Evolutionary conservation across 1,140 invertebrate genomes (phyloP).

Genomic region (Spodoptera litura): DNA sequence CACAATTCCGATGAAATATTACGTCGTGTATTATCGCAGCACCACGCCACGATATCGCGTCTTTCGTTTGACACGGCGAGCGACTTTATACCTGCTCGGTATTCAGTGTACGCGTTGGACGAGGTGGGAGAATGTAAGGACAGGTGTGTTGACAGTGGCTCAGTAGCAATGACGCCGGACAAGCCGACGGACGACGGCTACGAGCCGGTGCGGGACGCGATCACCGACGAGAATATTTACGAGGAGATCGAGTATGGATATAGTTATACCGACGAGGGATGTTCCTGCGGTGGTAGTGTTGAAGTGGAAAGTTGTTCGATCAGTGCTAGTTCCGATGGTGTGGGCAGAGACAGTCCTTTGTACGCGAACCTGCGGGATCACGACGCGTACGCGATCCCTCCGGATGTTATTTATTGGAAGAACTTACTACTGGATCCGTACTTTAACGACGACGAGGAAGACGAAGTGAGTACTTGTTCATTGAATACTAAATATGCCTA

Average conservation of each 20-base stretch:
- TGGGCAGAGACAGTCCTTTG: slow-evolving; percentile 79
- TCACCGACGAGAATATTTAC: slow-evolving; percentile 81
- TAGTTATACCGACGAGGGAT: slow-evolving; percentile 79
- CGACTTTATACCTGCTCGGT: slow-evolving; percentile 70
- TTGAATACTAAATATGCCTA: slow-evolving; percentile 8
- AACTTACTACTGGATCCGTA: slow-evolving; percentile 79
- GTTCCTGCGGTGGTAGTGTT: slow-evolving; percentile 77
- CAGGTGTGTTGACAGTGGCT: slow-evolving; percentile 55
- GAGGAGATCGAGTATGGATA: slow-evolving; percentile 80
- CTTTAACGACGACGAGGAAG: slow-evolving; percentile 84
- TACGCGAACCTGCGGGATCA: slow-evolving; percentile 81
- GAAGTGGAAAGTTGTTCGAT: slow-evolving; percentile 79
- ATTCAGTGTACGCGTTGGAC: slow-evolving; percentile 74
- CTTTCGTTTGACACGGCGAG: slow-evolving; percentile 76
- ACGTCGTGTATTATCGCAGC: slow-evolving; percentile 69
- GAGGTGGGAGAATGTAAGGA: slow-evolving; percentile 79
- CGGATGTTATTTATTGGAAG: slow-evolving; percentile 84
- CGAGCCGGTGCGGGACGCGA: slow-evolving; percentile 79
- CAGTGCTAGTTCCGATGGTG: slow-evolving; percentile 80
- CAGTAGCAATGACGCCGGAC: slow-evolving; percentile 80
- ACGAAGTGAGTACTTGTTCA: slow-evolving; percentile 76
- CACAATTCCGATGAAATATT: slow-evolving; percentile 80
- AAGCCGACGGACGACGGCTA: slow-evolving; percentile 77
- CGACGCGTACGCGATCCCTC: slow-evolving; percentile 75
- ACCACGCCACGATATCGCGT: slow-evolving; percentile 72